A percentile compares a stretch with the other conserved stretches of the same genome.
Conservation (phyloP, 2,797 vertebrate genomes). For the Chelon auratus region DNA sequence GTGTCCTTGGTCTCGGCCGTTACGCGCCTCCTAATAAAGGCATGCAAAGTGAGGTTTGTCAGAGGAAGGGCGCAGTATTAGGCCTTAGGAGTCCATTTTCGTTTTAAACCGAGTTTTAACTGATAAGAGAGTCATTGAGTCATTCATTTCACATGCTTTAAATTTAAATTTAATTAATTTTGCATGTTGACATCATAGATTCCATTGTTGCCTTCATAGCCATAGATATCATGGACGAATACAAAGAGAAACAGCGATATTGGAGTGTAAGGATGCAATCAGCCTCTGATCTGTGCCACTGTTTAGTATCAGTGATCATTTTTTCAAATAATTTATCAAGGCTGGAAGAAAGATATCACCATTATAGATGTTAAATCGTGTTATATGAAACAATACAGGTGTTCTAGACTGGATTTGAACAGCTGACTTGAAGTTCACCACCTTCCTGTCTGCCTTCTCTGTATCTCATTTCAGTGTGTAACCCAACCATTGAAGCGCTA, state of each 20-base stretch:
- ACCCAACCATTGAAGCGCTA: slow-evolving; percentile 47
- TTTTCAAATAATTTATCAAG: not conserved
- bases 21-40: not conserved
- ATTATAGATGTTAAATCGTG: not conserved
- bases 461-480: slow-evolving; percentile 66
- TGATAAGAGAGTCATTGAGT: not conserved
- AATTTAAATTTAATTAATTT: slow-evolving; percentile 5
- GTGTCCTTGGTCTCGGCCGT: too few relatives aligned
- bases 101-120: too few relatives aligned
- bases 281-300: not conserved
- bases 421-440: slow-evolving; percentile 9
- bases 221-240: not conserved
- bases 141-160: not conserved
- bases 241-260: not conserved
- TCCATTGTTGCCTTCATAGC: not conserved
- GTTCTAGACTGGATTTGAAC: slow-evolving; percentile 11
- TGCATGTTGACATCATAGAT: not conserved
- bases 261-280: not conserved
- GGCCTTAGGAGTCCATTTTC: too few relatives aligned
- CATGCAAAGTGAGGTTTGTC: not conserved
- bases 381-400: not conserved
- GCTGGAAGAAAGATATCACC: not conserved
- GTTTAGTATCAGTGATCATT: slow-evolving; percentile 11
- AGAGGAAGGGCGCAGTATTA: not conserved
- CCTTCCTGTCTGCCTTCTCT: slow-evolving; percentile 27